Percentiles rank a stretch among this genome's conserved stretches.
phyloP scores from a whole-genome alignment of 1,140 invertebrate genomes.

The Lucilia sericata region DNA sequence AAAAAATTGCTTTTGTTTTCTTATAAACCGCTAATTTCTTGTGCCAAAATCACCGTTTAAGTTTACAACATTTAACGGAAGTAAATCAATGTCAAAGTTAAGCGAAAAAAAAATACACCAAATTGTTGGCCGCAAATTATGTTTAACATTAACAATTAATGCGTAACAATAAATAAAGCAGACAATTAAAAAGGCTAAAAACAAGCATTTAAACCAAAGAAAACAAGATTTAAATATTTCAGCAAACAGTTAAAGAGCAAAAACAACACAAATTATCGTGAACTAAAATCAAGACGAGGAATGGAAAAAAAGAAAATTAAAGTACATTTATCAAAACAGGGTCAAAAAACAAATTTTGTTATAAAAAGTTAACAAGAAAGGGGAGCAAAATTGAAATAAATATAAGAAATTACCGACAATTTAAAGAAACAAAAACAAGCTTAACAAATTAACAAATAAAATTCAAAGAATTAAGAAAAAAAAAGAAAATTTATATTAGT shows the following conservation, averaged over 20 bases:
- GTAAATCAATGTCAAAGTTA: conserved; percentile 18
- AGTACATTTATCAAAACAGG: conserved; percentile 29
- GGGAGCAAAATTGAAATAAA: no score
- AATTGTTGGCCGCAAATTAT: not conserved
- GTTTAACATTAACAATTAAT: conserved; percentile 30
- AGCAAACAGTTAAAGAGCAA: not conserved
- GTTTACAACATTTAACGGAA: conserved; percentile 6
- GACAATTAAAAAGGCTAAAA: conserved; percentile 21
- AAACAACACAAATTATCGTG: not conserved
- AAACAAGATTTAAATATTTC: not conserved
- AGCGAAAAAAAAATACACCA: not conserved
- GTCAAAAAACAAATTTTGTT: not conserved
- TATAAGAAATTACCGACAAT: no score
- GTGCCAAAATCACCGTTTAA: not conserved
- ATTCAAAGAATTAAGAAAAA: conserved; percentile 16
- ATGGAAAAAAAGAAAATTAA: conserved; percentile 2
- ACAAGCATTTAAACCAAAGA: not conserved
- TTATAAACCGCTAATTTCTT: not conserved
- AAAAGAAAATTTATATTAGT: no score
- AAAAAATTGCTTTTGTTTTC: no score
- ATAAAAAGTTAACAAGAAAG: not conserved
- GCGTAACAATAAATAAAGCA: conserved; percentile 17
- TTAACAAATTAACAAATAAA: not conserved
- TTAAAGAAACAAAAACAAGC: no score
- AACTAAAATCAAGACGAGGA: conserved; percentile 15